Base-by-base conservation (phyloP, 2,888 invertebrate genomes). In the Rhodophaea formosa region DNA sequence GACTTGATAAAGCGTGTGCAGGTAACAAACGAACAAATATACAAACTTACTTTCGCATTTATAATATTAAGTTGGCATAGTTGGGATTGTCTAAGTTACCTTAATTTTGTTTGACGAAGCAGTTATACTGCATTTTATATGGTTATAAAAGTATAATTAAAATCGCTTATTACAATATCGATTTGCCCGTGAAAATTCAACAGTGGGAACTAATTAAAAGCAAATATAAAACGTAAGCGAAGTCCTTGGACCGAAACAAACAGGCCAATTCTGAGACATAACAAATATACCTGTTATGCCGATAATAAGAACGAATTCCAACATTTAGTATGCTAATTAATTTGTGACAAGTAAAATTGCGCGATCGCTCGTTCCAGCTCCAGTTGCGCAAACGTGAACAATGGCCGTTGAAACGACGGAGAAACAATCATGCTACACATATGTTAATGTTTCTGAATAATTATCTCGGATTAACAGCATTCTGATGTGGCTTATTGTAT, bases 241-340 rank as follows among this genome's bases (percentile, higher is more conserved):
- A 39, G 52, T 43, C 58, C 59, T 59, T 61, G 59, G 54, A 57
- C 35, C 55, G 53, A 43, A 43, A 57, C 12, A 56, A 55, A 58
- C 52, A 54, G 47, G 42, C 8, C 42, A 15, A 35, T 17, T 23
- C 15, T 15, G 35, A 59, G 60, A 61, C 59, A 56, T 43, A 58
- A 59, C 49, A 62, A 58, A 64, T 61, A 60, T 61, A 56, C 42
- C 17, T 42, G 8, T 29, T 59, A 61, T 61, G 62, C 57, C 57
- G 51, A 59, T 56, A 59, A 61, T 53, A 58, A 54, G 62, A 60
- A 63, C 59, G 53, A 65, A 67, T 65, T 69, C 65, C 64, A 66
- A 58, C 65, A 58, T 68, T 70, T 68, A 67, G 60, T 75, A 80
- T 78, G 75, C 64, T 77, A 79, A 80, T 81, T 77, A 69, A 74